Conservation (phyloP, 35 echinoderm and acorn worm genomes). For the Heliocidaris tuberculata region DNA sequence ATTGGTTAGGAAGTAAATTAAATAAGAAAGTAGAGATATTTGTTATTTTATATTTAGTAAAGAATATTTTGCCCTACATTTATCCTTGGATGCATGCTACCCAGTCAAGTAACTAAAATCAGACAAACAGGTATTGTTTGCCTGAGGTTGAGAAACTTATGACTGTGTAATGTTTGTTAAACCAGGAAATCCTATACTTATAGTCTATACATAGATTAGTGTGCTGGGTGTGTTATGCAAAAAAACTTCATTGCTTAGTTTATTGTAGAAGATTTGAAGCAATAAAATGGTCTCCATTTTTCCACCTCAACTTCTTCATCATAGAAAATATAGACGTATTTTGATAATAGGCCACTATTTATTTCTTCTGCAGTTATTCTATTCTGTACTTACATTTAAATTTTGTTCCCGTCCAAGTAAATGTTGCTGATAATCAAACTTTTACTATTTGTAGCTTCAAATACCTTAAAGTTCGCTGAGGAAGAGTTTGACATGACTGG, state of each 20-base stretch:
- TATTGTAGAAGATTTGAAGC: background rate
- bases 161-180: no score
- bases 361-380: background rate
- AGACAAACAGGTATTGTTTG: no score
- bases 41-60: background rate
- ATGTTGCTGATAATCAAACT: background rate
- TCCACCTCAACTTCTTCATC: background rate
- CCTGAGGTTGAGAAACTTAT: no score
- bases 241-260: background rate
- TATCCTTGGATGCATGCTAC: no score
- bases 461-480: slow-evolving; percentile 43
- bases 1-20: no score
- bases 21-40: background rate
- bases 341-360: background rate
- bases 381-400: background rate
- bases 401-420: background rate
- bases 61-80: no score
- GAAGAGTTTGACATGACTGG: slow-evolving; percentile 24
- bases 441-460: slow-evolving; percentile 40
- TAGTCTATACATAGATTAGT: no score
- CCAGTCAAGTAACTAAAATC: no score
- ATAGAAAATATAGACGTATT: background rate
- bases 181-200: no score
- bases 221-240: no score
- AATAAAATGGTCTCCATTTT: background rate